phyloP scores from a whole-genome alignment of 1,140 invertebrate species.

The Neotoxoptera formosana region DNA sequence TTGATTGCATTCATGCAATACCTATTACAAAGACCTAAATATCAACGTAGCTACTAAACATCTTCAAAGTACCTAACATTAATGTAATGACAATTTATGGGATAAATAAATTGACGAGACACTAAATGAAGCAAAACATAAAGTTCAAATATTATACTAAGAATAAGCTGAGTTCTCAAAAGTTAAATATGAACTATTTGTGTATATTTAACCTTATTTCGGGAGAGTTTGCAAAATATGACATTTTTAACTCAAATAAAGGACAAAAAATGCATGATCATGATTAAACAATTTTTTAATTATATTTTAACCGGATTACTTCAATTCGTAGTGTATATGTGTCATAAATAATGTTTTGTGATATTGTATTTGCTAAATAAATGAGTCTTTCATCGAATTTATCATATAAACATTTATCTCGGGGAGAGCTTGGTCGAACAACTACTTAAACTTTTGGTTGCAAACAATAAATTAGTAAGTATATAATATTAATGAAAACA shows the following conservation, averaged over 20 bases:
- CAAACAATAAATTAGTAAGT: neutral
- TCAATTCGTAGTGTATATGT: neutral
- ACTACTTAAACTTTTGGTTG: too few species aligned
- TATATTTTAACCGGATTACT: neutral
- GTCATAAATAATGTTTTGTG: too few species aligned
- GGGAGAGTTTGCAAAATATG: neutral
- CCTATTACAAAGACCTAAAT: neutral
- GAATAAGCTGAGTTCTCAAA: neutral
- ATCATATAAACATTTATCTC: too few species aligned
- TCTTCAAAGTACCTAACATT: neutral
- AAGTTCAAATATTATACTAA: neutral
- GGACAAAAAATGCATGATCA: neutral
- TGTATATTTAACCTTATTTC: neutral
- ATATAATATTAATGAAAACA: too few species aligned
- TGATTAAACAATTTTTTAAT: neutral
- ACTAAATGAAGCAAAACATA: neutral
- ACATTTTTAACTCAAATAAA: neutral
- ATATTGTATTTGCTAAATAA: too few species aligned
- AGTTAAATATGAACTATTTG: neutral
- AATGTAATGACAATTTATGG: neutral
- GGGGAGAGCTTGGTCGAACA: too few species aligned
- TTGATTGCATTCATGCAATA: conserved; percentile 6
- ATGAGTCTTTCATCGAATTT: too few species aligned
- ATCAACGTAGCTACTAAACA: neutral
- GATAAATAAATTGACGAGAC: neutral